These are phyloP conservation scores for Heteronetta atricapilla DNA, from an alignment of 2,113 vertebrate species.

Conservation along the genomic window DNA sequence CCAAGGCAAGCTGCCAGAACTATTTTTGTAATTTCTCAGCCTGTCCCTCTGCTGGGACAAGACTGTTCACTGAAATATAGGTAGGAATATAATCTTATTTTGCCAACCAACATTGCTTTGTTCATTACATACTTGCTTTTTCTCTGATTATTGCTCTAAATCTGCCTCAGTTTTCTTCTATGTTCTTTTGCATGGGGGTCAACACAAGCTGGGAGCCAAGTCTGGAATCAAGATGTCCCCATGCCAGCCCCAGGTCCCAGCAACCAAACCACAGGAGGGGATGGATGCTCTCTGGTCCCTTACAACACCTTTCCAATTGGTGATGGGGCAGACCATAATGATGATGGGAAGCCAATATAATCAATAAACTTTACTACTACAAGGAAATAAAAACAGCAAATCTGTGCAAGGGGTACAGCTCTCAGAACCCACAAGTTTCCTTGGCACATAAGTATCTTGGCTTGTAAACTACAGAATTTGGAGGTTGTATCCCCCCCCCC, in stretches of 20 bases:
- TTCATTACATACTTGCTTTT: not conserved
- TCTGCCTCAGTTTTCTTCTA: not conserved
- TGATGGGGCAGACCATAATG: not conserved
- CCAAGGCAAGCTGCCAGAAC: not conserved
- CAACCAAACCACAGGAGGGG: not conserved
- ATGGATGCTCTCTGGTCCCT: accelerated
- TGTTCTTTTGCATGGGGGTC: not conserved
- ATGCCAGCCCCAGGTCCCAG: accelerated
- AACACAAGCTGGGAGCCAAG: not conserved
- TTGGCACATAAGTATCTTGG: not conserved
- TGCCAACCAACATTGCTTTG: not conserved
- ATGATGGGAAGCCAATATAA: not conserved
- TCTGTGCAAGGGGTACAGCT: not conserved
- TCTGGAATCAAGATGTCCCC: not conserved
- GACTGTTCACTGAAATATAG: not conserved
- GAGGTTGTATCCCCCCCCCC: not conserved
- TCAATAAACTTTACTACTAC: not conserved
- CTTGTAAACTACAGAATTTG: not conserved
- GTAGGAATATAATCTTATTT: not conserved
- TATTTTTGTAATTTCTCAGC: not conserved
- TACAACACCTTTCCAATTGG: not conserved
- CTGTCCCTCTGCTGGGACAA: not conserved
- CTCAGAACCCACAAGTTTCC: not conserved
- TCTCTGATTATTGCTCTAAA: not conserved
- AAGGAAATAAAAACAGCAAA: not conserved